phyloP scores from a whole-genome alignment of 2,797 vertebrate genomes.

The Podarcis lilfordi region DNA sequence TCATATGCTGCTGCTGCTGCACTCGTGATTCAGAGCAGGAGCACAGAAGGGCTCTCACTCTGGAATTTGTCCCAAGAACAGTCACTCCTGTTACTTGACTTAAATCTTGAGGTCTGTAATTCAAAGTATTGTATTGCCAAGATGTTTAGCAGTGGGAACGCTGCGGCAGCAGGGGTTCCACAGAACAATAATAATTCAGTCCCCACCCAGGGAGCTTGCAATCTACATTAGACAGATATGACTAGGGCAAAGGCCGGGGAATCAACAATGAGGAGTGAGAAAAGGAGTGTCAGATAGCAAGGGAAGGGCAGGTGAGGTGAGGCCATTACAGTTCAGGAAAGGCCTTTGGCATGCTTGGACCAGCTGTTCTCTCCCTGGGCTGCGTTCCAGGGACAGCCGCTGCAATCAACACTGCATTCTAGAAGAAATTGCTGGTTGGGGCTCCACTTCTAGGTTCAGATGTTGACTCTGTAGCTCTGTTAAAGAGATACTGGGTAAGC shows the following conservation, averaged over 20 bases:
- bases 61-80: neutral
- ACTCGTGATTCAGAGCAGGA: neutral
- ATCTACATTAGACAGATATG: neutral
- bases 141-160: neutral
- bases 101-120: neutral
- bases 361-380: too few species aligned
- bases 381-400: neutral
- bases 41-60: neutral
- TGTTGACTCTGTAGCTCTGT: neutral
- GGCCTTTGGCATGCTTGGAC: neutral
- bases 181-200: neutral
- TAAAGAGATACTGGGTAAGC: neutral
- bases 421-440: neutral
- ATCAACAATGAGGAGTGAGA: neutral
- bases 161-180: neutral
- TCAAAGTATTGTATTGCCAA: neutral
- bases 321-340: neutral
- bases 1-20: neutral
- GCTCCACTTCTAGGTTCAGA: neutral
- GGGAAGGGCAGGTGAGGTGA: neutral
- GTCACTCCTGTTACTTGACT: neutral
- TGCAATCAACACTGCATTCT: neutral
- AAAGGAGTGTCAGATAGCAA: neutral
- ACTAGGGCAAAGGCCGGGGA: neutral
- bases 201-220: neutral